phyloP scores from a whole-genome alignment of 2,113 vertebrate species.

The Poeciliopsis turrubarensis region DNA sequence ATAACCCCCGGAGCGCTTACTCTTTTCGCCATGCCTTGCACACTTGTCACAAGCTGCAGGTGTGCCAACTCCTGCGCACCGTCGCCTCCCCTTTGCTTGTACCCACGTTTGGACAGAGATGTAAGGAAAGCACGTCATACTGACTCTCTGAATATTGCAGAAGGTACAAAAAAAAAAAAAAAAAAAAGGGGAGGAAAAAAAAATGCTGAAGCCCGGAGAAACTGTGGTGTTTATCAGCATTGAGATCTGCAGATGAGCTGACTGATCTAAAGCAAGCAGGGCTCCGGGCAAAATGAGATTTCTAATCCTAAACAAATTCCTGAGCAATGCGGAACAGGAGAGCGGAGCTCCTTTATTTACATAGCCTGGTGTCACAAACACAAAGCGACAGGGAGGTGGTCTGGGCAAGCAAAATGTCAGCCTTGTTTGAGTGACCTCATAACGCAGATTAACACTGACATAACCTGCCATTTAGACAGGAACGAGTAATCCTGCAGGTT shows the following conservation, averaged over 20 bases:
- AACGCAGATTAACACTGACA: conserved; percentile 68
- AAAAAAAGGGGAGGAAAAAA: conserved; percentile 17
- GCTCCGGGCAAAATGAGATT: conserved; percentile 74
- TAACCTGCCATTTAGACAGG: conserved; percentile 65
- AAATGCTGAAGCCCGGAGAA: conserved; percentile 66
- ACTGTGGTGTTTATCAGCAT: conserved; percentile 64
- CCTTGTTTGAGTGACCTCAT: conserved; percentile 73
- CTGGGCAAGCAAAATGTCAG: conserved; percentile 68
- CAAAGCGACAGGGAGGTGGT: conserved; percentile 60
- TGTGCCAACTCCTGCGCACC: conserved; percentile 39
- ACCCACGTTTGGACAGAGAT: conserved; percentile 37
- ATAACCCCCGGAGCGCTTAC: conserved; percentile 64
- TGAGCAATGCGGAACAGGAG: conserved; percentile 63
- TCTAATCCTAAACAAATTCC: conserved; percentile 77
- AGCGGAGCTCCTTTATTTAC: conserved; percentile 72
- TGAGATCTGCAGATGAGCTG: conserved; percentile 75
- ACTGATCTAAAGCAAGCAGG: conserved; percentile 75
- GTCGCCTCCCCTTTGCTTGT: neutral
- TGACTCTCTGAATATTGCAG: conserved; percentile 61
- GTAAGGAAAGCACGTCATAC: conserved; percentile 57
- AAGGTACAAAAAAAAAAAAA: conserved; percentile 43
- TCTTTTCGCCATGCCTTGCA: conserved; percentile 54
- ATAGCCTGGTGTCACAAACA: conserved; percentile 72
- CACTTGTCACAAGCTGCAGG: conserved; percentile 64
- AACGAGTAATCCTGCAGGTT: conserved; percentile 60